A percentile compares a stretch with the other conserved stretches of the same genome.
Conservation (phyloP, 2,797 vertebrate species). For the Euphonia xanthogaster region DNA sequence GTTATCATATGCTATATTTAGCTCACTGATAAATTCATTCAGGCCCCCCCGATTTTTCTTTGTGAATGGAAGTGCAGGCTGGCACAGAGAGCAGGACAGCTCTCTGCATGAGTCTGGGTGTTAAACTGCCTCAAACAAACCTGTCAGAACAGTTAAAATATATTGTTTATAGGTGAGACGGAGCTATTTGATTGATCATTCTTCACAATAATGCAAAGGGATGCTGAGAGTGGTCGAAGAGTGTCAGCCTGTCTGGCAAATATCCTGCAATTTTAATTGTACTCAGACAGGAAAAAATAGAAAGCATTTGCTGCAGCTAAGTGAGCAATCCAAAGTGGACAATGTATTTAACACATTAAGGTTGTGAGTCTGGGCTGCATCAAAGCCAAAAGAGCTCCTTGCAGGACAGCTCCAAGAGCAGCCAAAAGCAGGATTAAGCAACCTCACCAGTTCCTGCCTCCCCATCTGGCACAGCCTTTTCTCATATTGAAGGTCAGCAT, state of each 20-base stretch:
- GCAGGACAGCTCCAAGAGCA: conserved; percentile 9
- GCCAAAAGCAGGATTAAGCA: background rate
- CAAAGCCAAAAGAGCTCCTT: background rate
- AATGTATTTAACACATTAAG: conserved; percentile 35
- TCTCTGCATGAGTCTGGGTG: background rate
- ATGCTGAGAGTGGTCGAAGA: background rate
- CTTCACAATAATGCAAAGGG: background rate
- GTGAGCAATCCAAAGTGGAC: conserved; percentile 38
- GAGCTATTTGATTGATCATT: background rate
- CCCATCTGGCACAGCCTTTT: background rate
- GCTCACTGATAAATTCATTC: background rate
- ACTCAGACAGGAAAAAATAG: conserved; percentile 32
- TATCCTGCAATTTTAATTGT: conserved; percentile 46
- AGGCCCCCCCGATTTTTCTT: background rate
- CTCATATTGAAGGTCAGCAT: fast-evolving
- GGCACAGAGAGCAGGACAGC: background rate
- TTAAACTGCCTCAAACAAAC: background rate
- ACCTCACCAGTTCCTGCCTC: background rate
- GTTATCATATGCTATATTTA: background rate
- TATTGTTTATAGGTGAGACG: background rate
- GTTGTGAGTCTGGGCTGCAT: conserved; percentile 13
- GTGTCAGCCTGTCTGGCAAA: conserved; percentile 7
- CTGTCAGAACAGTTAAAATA: background rate
- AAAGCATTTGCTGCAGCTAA: background rate
- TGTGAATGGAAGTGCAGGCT: background rate